Base-by-base conservation (phyloP, 37 sponge, comb jelly and placozoan genomes). In the Crambe crambe region DNA sequence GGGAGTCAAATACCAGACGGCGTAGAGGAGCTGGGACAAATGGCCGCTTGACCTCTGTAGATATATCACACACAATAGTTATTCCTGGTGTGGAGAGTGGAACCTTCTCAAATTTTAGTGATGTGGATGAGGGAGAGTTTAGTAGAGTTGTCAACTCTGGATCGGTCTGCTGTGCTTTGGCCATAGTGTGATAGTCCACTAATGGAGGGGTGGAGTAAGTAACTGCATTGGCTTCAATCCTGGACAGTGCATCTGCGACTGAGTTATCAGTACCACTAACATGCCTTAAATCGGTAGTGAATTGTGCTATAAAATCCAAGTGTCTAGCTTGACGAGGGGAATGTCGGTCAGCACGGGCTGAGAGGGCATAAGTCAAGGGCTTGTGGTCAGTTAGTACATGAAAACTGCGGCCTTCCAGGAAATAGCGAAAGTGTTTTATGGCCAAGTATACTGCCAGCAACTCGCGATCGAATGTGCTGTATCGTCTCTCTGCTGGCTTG, bases 381-480 rank as follows among this genome's bases (percentile, higher is more conserved):
- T 89, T 89, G 80, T 89, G 80, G 56, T 89, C 90, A 1, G 86
- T 85, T 23, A 89, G 65, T 2, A 89, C 76, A 38, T 80, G 81
- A 37, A 84, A 84, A 2, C 15, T 34, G 3, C 89, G 54, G 23
- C 90, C 82, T 72, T 90, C 87, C 21, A 90, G 73, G 56, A 86
- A 72, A 61, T 90, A 79, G 2, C 87, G 43, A 62, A 90, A 90
- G 39, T 90, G 82, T 66, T 59, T 79, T 63, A 84, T 83, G 26
- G 90, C 69, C 6, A 84, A 71, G 71, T 80, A 83, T 0, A 77
- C 79, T 35, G 83, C 91, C 20, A 90, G 69, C 23, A 90, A 27
- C 62, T 90, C 78, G 2, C 90, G 44, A 68, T 86, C 91, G 32
- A 90, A 90, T 68, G 91, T 81, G 32, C 91, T 90, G 79, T 90